Conservation (phyloP, 2,113 vertebrate genomes). For the Hemiprocne comata region DNA sequence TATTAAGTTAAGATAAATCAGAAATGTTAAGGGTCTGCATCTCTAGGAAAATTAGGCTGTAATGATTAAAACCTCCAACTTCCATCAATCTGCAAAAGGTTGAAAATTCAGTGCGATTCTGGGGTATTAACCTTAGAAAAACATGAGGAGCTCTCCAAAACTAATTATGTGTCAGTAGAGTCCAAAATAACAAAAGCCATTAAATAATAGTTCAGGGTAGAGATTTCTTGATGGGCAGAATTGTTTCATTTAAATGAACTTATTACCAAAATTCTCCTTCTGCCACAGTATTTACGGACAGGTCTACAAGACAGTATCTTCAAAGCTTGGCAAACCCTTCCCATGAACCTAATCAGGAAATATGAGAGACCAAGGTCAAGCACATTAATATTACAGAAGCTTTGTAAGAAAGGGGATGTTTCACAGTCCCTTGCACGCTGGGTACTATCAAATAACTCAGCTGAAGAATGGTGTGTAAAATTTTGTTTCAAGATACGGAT, state of each 20-base stretch:
- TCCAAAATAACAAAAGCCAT: constrained; percentile 32
- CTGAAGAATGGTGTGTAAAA: neutral
- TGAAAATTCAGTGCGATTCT: neutral
- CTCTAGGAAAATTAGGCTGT: neutral
- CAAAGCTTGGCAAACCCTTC: constrained; percentile 19
- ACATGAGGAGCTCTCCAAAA: neutral
- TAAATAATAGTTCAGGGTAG: neutral
- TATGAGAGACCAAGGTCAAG: neutral
- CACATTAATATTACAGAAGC: constrained; percentile 6
- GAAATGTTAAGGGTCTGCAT: constrained; percentile 1
- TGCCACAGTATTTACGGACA: neutral
- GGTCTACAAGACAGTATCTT: neutral
- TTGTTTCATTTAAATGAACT: neutral
- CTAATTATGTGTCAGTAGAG: neutral
- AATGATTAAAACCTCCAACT: constrained; percentile 16
- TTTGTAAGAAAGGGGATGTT: neutral
- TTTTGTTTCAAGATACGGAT: neutral
- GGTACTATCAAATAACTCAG: neutral
- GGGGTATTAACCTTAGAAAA: constrained; percentile 36
- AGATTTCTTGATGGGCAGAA: constrained; percentile 30
- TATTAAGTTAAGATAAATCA: constrained; percentile 6
- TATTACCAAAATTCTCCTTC: neutral
- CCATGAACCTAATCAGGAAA: constrained; percentile 16
- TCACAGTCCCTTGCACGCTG: neutral
- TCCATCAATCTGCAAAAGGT: neutral